Evolutionary conservation across 2,797 vertebrate genomes (phyloP).

Genomic region (Potorous gilbertii): DNA sequence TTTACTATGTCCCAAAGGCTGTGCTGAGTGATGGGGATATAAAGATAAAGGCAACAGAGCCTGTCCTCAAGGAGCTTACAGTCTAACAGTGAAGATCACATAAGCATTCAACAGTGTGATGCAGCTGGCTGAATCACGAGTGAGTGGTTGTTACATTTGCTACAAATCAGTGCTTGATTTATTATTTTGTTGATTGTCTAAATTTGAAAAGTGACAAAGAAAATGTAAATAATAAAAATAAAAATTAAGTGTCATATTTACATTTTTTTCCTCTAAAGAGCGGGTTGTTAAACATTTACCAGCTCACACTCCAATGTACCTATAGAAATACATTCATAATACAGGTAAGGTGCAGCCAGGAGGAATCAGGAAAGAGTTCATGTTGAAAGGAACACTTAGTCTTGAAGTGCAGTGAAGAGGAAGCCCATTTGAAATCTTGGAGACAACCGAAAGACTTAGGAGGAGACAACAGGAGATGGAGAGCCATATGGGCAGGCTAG

Average conservation of each 20-base stretch:
- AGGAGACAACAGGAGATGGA: not conserved
- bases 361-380: not conserved
- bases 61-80: not conserved
- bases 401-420: not conserved
- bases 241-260: not conserved
- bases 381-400: not conserved
- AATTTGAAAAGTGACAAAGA: not conserved
- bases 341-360: not conserved
- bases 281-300: not conserved
- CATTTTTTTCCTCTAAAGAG: not conserved
- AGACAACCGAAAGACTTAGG: not conserved
- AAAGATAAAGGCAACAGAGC: not conserved
- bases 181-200: not conserved
- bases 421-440: not conserved
- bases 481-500: not conserved
- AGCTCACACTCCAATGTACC: not conserved
- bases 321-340: not conserved
- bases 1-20: not conserved
- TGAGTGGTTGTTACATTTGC: not conserved
- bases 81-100: not conserved
- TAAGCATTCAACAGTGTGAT: not conserved
- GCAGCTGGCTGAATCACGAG: not conserved
- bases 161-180: not conserved
- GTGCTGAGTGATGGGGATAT: not conserved
- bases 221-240: not conserved